Percentiles rank a stretch among this genome's conserved stretches.
Conservation (phyloP, 2,113 vertebrate species). For the Sula dactylatra region DNA sequence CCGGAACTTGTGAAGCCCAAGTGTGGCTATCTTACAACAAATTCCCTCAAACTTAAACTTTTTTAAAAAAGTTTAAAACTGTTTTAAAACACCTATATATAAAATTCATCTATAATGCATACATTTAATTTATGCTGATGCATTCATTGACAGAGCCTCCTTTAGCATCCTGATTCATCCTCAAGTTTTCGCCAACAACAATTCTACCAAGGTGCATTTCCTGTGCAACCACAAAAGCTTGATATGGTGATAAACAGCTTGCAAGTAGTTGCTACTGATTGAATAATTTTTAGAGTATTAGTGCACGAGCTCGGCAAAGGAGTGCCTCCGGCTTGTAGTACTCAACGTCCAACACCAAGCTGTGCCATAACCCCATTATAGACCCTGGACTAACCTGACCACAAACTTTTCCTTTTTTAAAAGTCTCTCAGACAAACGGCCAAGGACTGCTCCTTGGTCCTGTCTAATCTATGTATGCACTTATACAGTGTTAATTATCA, state of each 20-base stretch:
- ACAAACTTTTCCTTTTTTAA: not conserved
- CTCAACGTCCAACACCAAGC: not conserved
- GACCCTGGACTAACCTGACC: not conserved
- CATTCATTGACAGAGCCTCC: not conserved
- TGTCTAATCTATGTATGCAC: not conserved
- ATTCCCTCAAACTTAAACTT: not conserved
- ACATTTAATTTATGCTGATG: not conserved
- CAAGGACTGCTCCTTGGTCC: not conserved
- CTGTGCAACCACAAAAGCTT: not conserved
- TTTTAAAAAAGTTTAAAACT: not conserved
- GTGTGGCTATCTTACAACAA: not conserved
- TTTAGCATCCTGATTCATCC: not conserved
- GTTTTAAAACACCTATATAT: not conserved
- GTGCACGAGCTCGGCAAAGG: rapidly evolving
- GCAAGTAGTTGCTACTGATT: rapidly evolving
- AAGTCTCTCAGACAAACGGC: not conserved
- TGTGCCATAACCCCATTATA: not conserved
- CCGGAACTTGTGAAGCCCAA: not conserved
- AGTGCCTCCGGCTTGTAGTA: not conserved
- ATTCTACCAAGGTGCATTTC: too few relatives aligned
- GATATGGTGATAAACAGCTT: not conserved
- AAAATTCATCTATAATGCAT: not conserved
- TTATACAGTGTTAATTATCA: not conserved
- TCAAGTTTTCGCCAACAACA: not conserved
- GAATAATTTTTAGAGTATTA: not conserved